Base-by-base conservation (phyloP, 2,888 invertebrate genomes). In the Notodromas monacha region DNA sequence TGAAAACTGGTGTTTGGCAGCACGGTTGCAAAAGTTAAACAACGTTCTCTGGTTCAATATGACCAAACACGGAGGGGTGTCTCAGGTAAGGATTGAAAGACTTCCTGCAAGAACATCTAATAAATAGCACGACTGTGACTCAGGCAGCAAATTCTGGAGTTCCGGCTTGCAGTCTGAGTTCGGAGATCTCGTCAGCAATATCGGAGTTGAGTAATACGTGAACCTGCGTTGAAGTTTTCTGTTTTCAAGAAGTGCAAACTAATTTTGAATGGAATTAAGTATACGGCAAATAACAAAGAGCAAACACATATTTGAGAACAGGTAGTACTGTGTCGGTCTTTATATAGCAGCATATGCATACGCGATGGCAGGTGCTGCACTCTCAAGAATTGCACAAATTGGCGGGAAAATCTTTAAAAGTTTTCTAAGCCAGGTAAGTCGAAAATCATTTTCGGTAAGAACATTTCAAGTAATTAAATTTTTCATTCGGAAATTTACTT, bases 1-100 rank as follows among this genome's bases (percentile, higher is more conserved):
- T 21, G 21, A 21, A 21, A 21, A 21, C 21, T 21, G 21, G 21
- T 21, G 21, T 21, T 21, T 21, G 21, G 21, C 21, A 21, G 21
- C 21, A 21, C 21, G 21, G 21, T 21, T 21, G 21, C 21, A 21
- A 21, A 21, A 21, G 21, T 21, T 21, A 21, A 21, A 21, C 21
- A 21, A 21, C 21, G 21, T 21, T 21, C 21, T 21, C 21, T 21
- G 21, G 21, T 21, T 21, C 21, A 21, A 21, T 21, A 21, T 21
- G 21, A 21, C 21, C 21, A 21, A 21, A 21, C 21, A 21, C 21
- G 21, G 21, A 21, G 21, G 21, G 21, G 21, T 21, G 21, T 21
- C 21, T 21, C 21, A 21, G 21, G 21, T 21, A 21, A 21, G 21
- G 21, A 21, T 21, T 21, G 21, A 21, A 21, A 21, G 21, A 21